phyloP scores from a whole-genome alignment of 2,797 vertebrate genomes.

The Phrynocephalus forsythii region DNA sequence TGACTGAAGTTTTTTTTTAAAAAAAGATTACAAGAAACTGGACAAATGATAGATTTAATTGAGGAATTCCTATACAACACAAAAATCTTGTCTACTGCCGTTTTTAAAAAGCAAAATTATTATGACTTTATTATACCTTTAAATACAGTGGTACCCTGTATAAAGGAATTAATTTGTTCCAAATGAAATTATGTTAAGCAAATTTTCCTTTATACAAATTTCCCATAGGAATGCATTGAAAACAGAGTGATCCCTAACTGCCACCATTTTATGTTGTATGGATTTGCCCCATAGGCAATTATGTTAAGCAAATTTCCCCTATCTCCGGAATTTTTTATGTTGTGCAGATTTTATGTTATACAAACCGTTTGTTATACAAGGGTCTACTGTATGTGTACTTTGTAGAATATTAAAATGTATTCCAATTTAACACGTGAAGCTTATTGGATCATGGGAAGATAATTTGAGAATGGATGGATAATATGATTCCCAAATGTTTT shows the following conservation, averaged over 20 bases:
- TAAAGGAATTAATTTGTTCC: too few species aligned
- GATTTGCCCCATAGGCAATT: too few species aligned
- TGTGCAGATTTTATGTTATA: too few species aligned
- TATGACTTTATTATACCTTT: not conserved
- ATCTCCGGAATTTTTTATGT: too few species aligned
- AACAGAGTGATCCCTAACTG: too few species aligned
- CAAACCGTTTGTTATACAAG: too few species aligned
- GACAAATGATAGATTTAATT: slow-evolving; percentile 43
- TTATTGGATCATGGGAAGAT: not conserved
- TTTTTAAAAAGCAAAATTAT: not conserved
- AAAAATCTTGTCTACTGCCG: not conserved
- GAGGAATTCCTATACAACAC: slow-evolving; percentile 42
- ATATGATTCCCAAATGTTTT: slow-evolving; percentile 34
- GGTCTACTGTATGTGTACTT: not conserved
- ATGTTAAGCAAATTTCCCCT: too few species aligned
- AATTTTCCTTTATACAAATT: too few species aligned
- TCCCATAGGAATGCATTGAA: too few species aligned
- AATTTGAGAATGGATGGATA: not conserved
- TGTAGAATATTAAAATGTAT: slow-evolving; percentile 24
- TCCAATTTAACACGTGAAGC: slow-evolving; percentile 42
- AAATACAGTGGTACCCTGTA: not conserved
- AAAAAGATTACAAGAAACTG: slow-evolving; percentile 35
- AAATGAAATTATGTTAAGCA: too few species aligned
- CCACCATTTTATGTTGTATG: too few species aligned
- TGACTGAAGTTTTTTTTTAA: not conserved